A percentile compares a stretch with the other conserved stretches of the same genome.
Evolutionary conservation across 2,888 invertebrate genomes (phyloP).

Genomic region (Sarcophaga caerulescens): DNA sequence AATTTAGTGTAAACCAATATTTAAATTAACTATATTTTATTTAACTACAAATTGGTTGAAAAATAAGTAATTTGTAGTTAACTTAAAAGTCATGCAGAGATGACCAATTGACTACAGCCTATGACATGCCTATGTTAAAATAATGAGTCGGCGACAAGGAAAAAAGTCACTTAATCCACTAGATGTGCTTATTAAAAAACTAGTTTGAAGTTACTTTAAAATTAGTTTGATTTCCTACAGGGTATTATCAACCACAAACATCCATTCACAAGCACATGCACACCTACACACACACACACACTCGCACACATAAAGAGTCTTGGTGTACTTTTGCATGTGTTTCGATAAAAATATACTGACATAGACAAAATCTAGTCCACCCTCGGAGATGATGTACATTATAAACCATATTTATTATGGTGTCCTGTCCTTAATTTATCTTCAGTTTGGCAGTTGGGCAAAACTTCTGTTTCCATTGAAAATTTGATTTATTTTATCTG

Average conservation of each 20-base stretch:
- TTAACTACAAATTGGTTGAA: no score
- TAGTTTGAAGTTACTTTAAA: no score
- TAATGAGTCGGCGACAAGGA: no score
- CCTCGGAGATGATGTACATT: constrained; percentile 33
- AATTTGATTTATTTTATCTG: constrained; percentile 58
- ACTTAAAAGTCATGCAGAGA: no score
- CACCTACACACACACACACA: neutral
- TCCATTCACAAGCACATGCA: neutral
- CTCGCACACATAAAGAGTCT: neutral
- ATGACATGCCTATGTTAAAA: no score
- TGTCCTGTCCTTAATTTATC: constrained; percentile 64
- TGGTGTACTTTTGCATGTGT: neutral
- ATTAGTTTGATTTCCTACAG: no score
- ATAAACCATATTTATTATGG: constrained; percentile 63
- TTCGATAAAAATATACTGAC: constrained; percentile 32
- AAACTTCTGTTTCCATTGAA: constrained; percentile 36
- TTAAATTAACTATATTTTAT: no score
- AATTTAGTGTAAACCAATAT: no score
- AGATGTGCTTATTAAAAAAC: no score
- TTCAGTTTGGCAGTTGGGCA: constrained; percentile 60
- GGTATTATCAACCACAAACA: constrained; percentile 1
- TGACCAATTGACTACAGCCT: no score
- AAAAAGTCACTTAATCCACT: no score
- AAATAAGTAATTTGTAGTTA: no score
- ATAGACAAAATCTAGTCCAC: constrained; percentile 47